phyloP scores from a whole-genome alignment of 2,888 invertebrate genomes.

The Nipponacmea schrenckii region DNA sequence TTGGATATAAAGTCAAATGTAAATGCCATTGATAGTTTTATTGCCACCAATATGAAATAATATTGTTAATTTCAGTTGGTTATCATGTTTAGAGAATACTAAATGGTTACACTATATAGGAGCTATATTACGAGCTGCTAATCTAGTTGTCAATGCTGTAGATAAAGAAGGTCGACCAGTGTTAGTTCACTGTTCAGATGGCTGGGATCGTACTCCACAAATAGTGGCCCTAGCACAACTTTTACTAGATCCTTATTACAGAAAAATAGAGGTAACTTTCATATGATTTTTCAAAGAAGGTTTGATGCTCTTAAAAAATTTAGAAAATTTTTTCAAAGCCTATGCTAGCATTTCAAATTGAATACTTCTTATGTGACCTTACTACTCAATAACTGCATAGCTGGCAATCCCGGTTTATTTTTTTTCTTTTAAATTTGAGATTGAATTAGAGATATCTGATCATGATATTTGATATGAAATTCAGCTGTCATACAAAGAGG shows the following conservation, averaged over 20 bases:
- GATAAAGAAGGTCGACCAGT: conserved; percentile 87
- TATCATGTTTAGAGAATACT: conserved; percentile 86
- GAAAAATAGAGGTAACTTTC: conserved; percentile 81
- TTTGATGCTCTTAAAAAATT: not conserved
- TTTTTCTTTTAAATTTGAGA: not conserved
- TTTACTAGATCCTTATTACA: conserved; percentile 91
- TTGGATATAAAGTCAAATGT: too few species aligned
- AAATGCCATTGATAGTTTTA: too few species aligned
- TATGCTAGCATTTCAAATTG: too few species aligned
- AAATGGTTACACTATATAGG: conserved; percentile 93
- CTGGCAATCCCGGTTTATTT: not conserved
- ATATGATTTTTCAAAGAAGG: not conserved
- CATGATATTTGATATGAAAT: too few species aligned
- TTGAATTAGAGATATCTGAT: too few species aligned
- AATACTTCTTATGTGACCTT: too few species aligned
- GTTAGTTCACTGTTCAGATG: conserved; percentile 97
- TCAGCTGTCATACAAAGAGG: too few species aligned
- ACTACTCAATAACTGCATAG: too few species aligned
- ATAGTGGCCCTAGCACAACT: conserved; percentile 92
- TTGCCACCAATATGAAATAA: too few species aligned
- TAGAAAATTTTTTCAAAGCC: too few species aligned
- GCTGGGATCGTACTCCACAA: conserved; percentile 99
- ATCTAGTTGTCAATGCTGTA: conserved; percentile 78
- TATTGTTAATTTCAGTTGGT: conserved; percentile 77
- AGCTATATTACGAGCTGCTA: conserved; percentile 83